Evolutionary conservation across 2,888 invertebrate species (phyloP).

Genomic region (Ypsolopha sequella): DNA sequence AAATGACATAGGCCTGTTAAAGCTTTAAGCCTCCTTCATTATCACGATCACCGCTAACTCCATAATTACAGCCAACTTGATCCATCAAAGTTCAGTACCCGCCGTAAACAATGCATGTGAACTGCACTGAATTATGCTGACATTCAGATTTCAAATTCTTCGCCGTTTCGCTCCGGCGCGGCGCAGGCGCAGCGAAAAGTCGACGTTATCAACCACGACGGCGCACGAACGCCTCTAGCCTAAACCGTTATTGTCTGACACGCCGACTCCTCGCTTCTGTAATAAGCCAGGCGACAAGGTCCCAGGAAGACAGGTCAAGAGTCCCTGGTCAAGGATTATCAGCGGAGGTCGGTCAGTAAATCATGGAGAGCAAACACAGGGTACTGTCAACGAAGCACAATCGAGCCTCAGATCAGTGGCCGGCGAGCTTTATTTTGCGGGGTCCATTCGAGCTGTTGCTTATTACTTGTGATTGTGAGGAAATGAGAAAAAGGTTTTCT

Average conservation of each 20-base stretch:
- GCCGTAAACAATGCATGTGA: background rate
- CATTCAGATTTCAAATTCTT: constrained; percentile 23
- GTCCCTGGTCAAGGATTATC: constrained; percentile 15
- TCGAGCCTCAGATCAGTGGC: constrained; percentile 25
- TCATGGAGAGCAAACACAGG: constrained; percentile 37
- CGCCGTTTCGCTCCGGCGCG: too few species aligned
- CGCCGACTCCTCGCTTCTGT: constrained; percentile 13
- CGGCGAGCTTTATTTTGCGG: constrained; percentile 20
- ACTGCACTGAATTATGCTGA: background rate
- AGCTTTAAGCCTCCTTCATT: too few species aligned
- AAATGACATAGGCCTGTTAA: too few species aligned
- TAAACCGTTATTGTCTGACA: constrained; percentile 27
- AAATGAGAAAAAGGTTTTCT: too few species aligned
- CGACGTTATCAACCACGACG: constrained; percentile 41
- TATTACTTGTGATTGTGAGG: too few species aligned
- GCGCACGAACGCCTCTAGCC: constrained; percentile 53
- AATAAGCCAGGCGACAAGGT: constrained; percentile 6
- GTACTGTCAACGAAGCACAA: constrained; percentile 25
- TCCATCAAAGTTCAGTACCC: too few species aligned
- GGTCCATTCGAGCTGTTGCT: background rate
- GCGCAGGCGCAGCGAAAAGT: constrained; percentile 12
- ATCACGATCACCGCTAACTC: too few species aligned
- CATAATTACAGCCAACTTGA: too few species aligned
- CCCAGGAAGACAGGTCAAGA: background rate
- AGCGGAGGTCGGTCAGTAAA: constrained; percentile 30